Percentiles rank a stretch among this genome's conserved stretches.
phyloP scores from a whole-genome alignment of 92 coral and sea anemone genomes.

The Montipora capitata region DNA sequence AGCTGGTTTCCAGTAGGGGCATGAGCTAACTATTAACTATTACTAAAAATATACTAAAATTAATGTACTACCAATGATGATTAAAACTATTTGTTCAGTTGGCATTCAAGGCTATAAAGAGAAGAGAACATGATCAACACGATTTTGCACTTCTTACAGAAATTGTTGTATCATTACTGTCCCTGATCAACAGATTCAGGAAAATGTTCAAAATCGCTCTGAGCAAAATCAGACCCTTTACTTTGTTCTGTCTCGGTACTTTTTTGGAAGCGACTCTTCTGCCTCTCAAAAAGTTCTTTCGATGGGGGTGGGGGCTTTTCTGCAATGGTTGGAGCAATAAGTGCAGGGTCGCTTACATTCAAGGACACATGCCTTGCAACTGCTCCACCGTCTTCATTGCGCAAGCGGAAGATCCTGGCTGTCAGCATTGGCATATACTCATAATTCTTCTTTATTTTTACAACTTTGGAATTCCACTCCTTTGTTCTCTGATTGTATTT shows the following conservation, averaged over 20 bases:
- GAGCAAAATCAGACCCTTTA: no score
- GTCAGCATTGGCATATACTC: slow-evolving; percentile 47
- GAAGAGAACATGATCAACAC: no score
- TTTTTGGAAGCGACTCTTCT: slow-evolving; percentile 1
- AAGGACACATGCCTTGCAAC: slow-evolving; percentile 17
- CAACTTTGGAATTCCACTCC: slow-evolving; percentile 59
- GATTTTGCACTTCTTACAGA: no score
- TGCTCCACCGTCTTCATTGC: slow-evolving; percentile 8
- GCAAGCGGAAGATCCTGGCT: slow-evolving; percentile 26
- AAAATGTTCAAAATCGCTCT: no score
- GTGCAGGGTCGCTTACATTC: slow-evolving; percentile 25
- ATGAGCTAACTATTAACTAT: no score
- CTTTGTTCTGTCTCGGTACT: neutral
- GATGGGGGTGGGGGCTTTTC: slow-evolving; percentile 21
- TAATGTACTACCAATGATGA: no score
- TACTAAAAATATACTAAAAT: no score
- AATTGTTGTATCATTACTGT: no score
- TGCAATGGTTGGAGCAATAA: slow-evolving; percentile 13
- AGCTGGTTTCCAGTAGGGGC: no score
- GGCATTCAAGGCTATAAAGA: no score
- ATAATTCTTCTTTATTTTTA: slow-evolving; percentile 51
- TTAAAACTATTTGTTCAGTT: no score
- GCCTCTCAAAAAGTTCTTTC: neutral
- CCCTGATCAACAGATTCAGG: neutral
- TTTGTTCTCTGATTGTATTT: slow-evolving; percentile 72